phyloP scores from a whole-genome alignment of 2,113 vertebrate species.

The Amphiprion ocellaris region DNA sequence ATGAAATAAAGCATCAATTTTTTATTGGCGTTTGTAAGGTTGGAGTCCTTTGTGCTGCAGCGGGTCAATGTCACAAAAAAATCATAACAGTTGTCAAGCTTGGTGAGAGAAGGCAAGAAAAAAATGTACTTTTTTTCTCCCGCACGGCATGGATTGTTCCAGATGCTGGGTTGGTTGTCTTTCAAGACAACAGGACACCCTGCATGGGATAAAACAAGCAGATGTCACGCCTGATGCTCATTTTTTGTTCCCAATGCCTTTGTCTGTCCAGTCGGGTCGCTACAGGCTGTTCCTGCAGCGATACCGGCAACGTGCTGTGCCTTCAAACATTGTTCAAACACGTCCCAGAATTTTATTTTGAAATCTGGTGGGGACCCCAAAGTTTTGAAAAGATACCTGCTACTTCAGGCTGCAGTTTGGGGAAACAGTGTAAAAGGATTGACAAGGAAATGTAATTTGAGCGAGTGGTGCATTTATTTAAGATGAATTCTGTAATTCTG shows the following conservation, averaged over 20 bases:
- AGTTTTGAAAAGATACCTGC: neutral
- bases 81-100: slow-evolving; percentile 11
- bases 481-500: no score
- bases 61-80: neutral
- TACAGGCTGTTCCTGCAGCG: slow-evolving; percentile 2
- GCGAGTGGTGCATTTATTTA: neutral
- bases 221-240: neutral
- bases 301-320: neutral
- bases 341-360: neutral
- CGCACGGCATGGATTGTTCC: slow-evolving; percentile 12
- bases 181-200: slow-evolving; percentile 33
- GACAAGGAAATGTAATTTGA: neutral
- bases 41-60: neutral
- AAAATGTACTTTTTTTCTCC: neutral
- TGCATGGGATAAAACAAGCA: slow-evolving; percentile 13
- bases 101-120: neutral
- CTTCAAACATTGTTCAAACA: slow-evolving; percentile 4
- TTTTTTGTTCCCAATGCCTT: slow-evolving; percentile 18
- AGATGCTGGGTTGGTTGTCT: slow-evolving; percentile 13
- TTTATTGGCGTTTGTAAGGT: neutral
- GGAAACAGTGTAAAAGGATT: neutral
- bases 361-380: slow-evolving; percentile 1
- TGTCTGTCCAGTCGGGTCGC: slow-evolving; percentile 12
- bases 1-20: neutral
- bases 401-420: neutral